Evolutionary conservation across 92 coral and sea anemone species (phyloP).

Genomic region (Phenganax subtilis): DNA sequence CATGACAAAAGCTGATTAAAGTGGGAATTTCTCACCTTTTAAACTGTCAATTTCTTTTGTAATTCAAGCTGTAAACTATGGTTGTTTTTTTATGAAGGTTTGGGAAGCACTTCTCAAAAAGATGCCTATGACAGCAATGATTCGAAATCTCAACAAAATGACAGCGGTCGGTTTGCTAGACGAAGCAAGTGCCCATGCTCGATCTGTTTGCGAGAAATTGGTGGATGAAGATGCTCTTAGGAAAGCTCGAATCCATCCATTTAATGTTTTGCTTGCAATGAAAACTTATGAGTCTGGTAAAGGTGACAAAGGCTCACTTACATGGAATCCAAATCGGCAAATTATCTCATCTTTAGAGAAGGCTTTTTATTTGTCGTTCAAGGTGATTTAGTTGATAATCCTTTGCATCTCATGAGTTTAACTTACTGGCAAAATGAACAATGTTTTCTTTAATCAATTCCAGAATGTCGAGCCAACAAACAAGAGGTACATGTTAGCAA

Average conservation of each 20-base stretch:
- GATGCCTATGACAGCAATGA: constrained; percentile 99
- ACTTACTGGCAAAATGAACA: not conserved
- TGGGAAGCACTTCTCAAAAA: constrained; percentile 84
- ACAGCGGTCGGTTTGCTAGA: constrained; percentile 65
- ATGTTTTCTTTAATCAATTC: not conserved
- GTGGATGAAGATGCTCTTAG: constrained; percentile 48
- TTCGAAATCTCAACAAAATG: constrained; percentile 95
- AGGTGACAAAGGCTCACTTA: constrained; percentile 83
- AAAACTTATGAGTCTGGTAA: constrained; percentile 76
- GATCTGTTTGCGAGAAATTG: constrained; percentile 52
- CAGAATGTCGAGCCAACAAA: constrained; percentile 41
- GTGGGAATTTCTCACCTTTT: not conserved
- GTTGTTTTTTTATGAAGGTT: constrained; percentile 42
- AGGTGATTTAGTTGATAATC: constrained; percentile 46
- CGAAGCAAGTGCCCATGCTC: constrained; percentile 57
- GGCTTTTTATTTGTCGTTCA: constrained; percentile 84
- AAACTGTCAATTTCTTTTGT: too few species aligned
- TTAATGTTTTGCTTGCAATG: constrained; percentile 71
- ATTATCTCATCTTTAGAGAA: constrained; percentile 71
- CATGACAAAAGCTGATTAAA: not conserved
- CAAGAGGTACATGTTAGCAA: constrained; percentile 32
- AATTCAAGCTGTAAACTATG: not conserved
- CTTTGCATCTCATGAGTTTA: not conserved
- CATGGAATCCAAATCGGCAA: constrained; percentile 65
- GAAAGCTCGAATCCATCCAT: constrained; percentile 87